A percentile compares a stretch with the other conserved stretches of the same genome.
Evolutionary conservation across 2,797 vertebrate genomes (phyloP).

Genomic region (Oryzias sinensis): DNA sequence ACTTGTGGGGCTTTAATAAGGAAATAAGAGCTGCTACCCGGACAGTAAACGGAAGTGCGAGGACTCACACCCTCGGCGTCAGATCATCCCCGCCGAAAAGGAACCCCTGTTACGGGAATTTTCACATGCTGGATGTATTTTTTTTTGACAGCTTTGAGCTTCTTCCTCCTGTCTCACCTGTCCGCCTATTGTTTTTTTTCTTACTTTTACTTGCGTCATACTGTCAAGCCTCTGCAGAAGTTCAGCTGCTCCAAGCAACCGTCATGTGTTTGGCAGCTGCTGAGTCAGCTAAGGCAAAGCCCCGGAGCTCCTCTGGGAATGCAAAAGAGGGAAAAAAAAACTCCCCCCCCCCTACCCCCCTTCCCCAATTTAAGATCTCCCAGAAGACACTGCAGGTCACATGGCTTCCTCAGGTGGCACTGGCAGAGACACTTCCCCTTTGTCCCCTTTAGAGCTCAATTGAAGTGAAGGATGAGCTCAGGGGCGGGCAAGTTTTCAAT

Average conservation of each 20-base stretch:
- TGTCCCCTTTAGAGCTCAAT: constrained; percentile 72
- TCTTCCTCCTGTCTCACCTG: constrained; percentile 43
- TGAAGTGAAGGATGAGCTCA: constrained; percentile 67
- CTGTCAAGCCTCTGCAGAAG: neutral
- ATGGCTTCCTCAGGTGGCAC: constrained; percentile 74
- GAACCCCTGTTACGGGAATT: constrained; percentile 53
- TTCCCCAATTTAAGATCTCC: constrained; percentile 32
- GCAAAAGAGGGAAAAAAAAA: constrained; percentile 27
- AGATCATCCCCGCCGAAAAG: constrained; percentile 28
- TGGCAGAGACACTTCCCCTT: constrained; percentile 74
- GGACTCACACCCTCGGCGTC: constrained; percentile 60
- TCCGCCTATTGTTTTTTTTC: neutral
- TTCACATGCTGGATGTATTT: constrained; percentile 46
- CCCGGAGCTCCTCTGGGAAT: constrained; percentile 41
- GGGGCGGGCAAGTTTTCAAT: constrained; percentile 67
- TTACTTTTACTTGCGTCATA: neutral
- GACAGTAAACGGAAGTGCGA: constrained; percentile 76
- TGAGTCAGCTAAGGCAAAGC: constrained; percentile 59
- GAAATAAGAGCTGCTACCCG: constrained; percentile 84
- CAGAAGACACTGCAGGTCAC: constrained; percentile 36
- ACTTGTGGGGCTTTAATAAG: constrained; percentile 79
- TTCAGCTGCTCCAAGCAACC: constrained; percentile 8
- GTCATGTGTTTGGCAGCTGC: constrained; percentile 35
- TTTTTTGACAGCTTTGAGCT: constrained; percentile 41
- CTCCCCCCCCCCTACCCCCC: constrained; percentile 9